Base-by-base conservation (phyloP, 2,113 vertebrate genomes). In the Coreoperca whiteheadi region DNA sequence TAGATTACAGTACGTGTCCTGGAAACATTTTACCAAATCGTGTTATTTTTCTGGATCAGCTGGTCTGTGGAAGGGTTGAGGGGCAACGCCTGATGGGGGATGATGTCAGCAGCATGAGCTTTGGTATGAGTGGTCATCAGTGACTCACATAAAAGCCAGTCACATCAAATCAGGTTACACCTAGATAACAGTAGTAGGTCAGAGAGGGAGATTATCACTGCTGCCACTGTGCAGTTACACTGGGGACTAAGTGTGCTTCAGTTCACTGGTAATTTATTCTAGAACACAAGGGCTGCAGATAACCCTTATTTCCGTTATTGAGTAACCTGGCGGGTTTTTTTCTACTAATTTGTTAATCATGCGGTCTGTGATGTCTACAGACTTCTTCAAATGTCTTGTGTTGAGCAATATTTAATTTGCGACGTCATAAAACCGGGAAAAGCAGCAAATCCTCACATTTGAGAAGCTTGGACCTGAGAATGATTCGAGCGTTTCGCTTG, bases 71-170 rank as follows among this genome's bases (percentile, higher is more conserved):
- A 0, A 6, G 32, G 16, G 66, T 1, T 75, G 25, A 64, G 34
- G 15, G 39, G 28, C n/a, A 46, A 23, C 0, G 11, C 5, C 1
- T 56, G 39, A 72, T 37, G 60, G 8, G 16, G n/a, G 4, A 39
- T 86, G 77, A 81, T 60, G 60, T 81, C 72, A 69, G 53, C 10
- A 3, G n/a, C 14, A 8, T 6, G 46, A 71, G 57, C 39, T 54
- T 16, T 57, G 16, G n/a, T 60, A 11, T 28, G 0, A 46, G 32
- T 41, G 32, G 79, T 83, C 77, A 64, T 74, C n/a, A 21, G 66
- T 86, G 87, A 83, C 30, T 90, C 86, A 83, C 37, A 10, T 25
- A 48, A 84, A 77, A 41, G 43, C 60, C 75, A 81, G 87, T 82
- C 60, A 12, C 61, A 71, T 70, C 20, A 77, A 85, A 86, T 87